Evolutionary conservation across 2,888 invertebrate species (phyloP).

Genomic region (Ornithoptera alexandrae): DNA sequence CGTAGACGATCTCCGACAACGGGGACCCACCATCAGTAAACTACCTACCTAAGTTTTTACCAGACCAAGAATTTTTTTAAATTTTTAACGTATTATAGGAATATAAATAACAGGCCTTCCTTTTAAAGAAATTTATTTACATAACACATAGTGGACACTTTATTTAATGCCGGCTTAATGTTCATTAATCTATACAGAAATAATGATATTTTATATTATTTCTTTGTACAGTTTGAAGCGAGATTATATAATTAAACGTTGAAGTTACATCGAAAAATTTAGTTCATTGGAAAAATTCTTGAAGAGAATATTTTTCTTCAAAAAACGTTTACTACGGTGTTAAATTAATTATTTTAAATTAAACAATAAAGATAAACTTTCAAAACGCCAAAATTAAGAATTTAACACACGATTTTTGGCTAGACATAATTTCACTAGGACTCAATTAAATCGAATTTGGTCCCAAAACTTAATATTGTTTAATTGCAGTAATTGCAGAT

Average conservation of each 20-base stretch:
- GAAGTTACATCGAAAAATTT: background rate
- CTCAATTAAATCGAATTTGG: slow-evolving; percentile 27
- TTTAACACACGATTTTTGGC: background rate
- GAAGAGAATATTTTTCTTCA: too few relatives aligned
- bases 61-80: too few relatives aligned
- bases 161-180: background rate
- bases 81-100: background rate
- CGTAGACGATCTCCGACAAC: too few relatives aligned
- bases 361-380: background rate
- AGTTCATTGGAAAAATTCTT: background rate
- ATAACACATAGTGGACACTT: background rate
- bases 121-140: slow-evolving; percentile 1
- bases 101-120: background rate
- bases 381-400: background rate
- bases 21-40: too few relatives aligned
- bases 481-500: slow-evolving; percentile 21
- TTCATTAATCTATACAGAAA: slow-evolving; percentile 2
- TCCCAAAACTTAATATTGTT: slow-evolving; percentile 24
- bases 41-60: too few relatives aligned
- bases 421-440: slow-evolving; percentile 10
- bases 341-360: background rate
- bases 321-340: background rate
- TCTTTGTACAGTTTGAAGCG: background rate
- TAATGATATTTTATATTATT: background rate
- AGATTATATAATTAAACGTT: background rate